A percentile compares a stretch with the other conserved stretches of the same genome.
phyloP scores from a whole-genome alignment of 2,113 vertebrate genomes.

The Oncorhynchus mykiss region DNA sequence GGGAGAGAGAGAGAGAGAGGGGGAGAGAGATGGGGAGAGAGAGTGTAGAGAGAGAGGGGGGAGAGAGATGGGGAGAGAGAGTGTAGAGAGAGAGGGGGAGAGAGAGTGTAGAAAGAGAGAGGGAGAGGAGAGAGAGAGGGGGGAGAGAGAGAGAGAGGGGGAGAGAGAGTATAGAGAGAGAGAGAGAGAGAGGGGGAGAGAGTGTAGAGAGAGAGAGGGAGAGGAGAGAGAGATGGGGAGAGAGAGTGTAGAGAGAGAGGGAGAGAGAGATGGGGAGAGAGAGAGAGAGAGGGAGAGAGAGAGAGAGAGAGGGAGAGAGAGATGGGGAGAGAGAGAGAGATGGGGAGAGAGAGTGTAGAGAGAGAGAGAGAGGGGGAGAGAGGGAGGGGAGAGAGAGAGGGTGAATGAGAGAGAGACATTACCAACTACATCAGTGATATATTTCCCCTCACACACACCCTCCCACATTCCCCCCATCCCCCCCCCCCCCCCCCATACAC shows the following conservation, averaged over 20 bases:
- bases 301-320: neutral
- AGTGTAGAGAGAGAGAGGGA: neutral
- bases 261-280: neutral
- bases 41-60: neutral
- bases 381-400: neutral
- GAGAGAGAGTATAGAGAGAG: neutral
- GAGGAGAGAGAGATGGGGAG: neutral
- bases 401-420: neutral
- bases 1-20: too few species aligned
- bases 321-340: neutral
- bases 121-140: neutral
- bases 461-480: too few species aligned
- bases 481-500: too few species aligned
- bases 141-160: neutral
- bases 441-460: too few species aligned
- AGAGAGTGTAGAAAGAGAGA: too few species aligned
- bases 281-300: neutral
- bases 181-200: neutral
- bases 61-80: too few species aligned
- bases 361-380: neutral
- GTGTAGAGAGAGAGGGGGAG: neutral
- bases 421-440: too few species aligned
- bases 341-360: neutral
- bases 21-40: too few species aligned
- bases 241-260: slow-evolving; percentile 10